Conservation (phyloP, 2,797 vertebrate genomes). For the Anabas testudineus region DNA sequence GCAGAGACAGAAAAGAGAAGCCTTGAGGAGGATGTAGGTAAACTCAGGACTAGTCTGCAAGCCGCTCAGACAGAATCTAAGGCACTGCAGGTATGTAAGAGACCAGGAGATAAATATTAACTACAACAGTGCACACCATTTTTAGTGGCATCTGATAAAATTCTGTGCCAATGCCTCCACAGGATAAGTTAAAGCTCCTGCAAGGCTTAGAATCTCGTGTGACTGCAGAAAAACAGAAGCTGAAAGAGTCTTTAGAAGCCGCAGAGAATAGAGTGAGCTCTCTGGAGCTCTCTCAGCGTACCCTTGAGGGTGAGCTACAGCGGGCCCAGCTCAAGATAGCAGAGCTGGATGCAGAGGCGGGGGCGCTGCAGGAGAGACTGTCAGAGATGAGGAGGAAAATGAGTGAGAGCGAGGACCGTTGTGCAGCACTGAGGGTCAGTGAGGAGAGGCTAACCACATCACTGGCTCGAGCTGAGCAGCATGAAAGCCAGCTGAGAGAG, state of each 20-base stretch:
- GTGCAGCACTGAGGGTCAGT: constrained; percentile 61
- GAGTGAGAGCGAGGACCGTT: constrained; percentile 80
- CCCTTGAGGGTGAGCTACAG: constrained; percentile 85
- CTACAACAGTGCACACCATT: background rate
- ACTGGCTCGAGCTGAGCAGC: constrained; percentile 81
- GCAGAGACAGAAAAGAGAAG: constrained; percentile 78
- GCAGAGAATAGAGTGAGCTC: constrained; percentile 74
- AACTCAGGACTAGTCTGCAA: constrained; percentile 72
- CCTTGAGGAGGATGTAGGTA: constrained; percentile 75
- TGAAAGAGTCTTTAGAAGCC: constrained; percentile 82
- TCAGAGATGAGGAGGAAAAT: constrained; percentile 78
- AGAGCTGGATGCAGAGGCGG: constrained; percentile 81
- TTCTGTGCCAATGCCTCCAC: constrained; percentile 1
- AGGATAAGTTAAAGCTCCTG: constrained; percentile 81
- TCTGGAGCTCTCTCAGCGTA: constrained; percentile 79
- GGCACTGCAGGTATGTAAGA: constrained; percentile 79
- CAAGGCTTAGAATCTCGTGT: constrained; percentile 71
- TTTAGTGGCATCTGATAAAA: constrained; percentile 15
- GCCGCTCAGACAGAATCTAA: constrained; percentile 74
- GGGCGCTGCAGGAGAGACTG: constrained; percentile 77
- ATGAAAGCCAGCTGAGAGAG: constrained; percentile 83
- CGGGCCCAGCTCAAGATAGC: constrained; percentile 73
- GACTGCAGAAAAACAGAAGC: constrained; percentile 75
- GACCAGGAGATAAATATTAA: background rate
- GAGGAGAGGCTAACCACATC: constrained; percentile 75